Evolutionary conservation across 37 sponge, comb jelly and placozoan genomes (phyloP), one percentile per base, ranked within the genome.

Genomic region (Haliclona indistincta): DNA sequence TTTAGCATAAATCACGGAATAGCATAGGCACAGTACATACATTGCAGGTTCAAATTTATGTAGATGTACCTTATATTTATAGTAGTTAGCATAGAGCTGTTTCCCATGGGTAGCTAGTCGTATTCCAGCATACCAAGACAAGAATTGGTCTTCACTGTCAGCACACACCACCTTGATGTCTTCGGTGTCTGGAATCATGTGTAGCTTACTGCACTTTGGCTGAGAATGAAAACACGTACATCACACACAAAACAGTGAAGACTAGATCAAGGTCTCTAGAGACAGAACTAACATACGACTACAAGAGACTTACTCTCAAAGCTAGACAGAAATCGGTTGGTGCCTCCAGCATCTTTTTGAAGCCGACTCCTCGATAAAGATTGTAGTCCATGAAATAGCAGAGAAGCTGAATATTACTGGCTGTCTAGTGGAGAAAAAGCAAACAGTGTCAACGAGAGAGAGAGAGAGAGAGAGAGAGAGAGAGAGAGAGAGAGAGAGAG

Each of bases 81-180:
- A 77, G 77, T 88, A 90, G 74, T 94, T 83, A 37, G 90, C 88
- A 53, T 77, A 40, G n/a, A 90, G 79, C 63, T 70, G 72, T 23
- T 79, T 63, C 1, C 91, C 88, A 71, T 83, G 83, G 58, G 86
- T 94, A 34, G 91, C 95, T 44, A 94, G 72, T 40, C 91, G 78
- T 22, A 90, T 86, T 4, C 95, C 95, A 38, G 95, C 91, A 4
- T 78, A 80, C 95, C 95, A 94, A 4, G 91, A 82, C 56, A 76
- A 73, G 22, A 84, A 76, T 1, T 71, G 41, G 15, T 75, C 38
- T 51, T 87, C 82, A 38, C 79, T 78, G 19, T 90, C 91, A 17
- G 81, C 81, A 72, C 95, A 94, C 44, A 94, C 39, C 54, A 84
- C 89, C 58, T 88, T 93, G 52, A 88, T 78, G 53, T 93, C 88